These are phyloP conservation scores for Anoura caudifer DNA, from an alignment of 2,113 vertebrate species.

Conservation along the genomic window DNA sequence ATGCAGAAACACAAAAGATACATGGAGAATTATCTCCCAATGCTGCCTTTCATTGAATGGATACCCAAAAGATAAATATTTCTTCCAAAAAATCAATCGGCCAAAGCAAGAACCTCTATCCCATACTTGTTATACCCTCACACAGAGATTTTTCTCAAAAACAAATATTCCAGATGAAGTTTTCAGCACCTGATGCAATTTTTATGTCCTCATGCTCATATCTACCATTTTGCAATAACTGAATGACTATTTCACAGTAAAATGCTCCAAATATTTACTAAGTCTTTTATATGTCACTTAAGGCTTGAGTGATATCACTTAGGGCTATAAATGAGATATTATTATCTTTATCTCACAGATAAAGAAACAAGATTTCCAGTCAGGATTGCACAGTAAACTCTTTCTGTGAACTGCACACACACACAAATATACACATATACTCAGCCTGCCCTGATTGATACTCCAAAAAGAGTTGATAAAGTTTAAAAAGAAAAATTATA, in stretches of 20 bases:
- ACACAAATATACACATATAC: background rate
- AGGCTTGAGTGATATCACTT: background rate
- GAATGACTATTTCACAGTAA: background rate
- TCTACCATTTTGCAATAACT: background rate
- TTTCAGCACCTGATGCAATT: background rate
- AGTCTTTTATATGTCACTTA: constrained; percentile 9
- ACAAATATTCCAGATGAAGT: background rate
- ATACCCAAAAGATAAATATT: background rate
- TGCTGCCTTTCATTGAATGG: background rate
- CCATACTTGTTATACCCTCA: background rate
- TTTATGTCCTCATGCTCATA: background rate
- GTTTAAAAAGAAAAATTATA: background rate
- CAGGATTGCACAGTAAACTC: background rate
- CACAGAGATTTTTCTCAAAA: background rate
- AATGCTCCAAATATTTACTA: background rate
- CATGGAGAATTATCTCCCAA: background rate
- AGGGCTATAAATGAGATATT: background rate
- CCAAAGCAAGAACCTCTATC: background rate
- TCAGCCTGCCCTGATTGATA: background rate
- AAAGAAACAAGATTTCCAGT: background rate
- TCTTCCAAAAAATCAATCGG: background rate
- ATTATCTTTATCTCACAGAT: background rate
- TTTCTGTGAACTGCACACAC: background rate
- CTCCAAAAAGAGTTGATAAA: background rate
- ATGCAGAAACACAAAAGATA: background rate